A percentile compares a stretch with the other conserved stretches of the same genome.
Evolutionary conservation across 23 tunicate genomes (phyloP).

Genomic region (Styela clava): DNA sequence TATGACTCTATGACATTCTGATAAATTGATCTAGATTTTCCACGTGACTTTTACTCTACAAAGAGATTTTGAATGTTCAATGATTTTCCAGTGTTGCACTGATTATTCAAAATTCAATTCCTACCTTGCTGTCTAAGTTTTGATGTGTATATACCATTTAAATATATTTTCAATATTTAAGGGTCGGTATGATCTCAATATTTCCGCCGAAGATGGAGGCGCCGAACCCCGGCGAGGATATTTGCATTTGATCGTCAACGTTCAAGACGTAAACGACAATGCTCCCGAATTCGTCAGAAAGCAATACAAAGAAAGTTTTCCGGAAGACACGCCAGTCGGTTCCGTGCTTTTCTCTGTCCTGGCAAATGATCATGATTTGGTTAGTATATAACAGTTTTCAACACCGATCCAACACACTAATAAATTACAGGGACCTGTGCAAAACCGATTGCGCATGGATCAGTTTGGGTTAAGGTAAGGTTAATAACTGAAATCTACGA

Average conservation of each 20-base stretch:
- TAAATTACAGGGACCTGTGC: neutral
- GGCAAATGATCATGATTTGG: slow-evolving; percentile 76
- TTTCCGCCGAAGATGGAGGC: slow-evolving; percentile 85
- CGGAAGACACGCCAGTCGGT: slow-evolving; percentile 60
- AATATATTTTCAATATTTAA: too few relatives aligned
- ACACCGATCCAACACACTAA: neutral
- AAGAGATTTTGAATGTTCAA: too few relatives aligned
- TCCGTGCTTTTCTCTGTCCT: slow-evolving; percentile 42
- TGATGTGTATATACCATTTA: too few relatives aligned
- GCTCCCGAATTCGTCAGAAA: slow-evolving; percentile 60
- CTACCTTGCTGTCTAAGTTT: too few relatives aligned
- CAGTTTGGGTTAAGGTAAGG: too few relatives aligned
- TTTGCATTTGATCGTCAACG: slow-evolving; percentile 52
- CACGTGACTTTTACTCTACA: too few relatives aligned
- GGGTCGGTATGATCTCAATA: slow-evolving; percentile 58
- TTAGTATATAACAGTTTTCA: slow-evolving; percentile 22
- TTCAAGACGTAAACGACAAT: slow-evolving; percentile 86
- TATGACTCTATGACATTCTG: too few relatives aligned
- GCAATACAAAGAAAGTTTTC: slow-evolving; percentile 42
- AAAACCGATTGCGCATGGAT: too few relatives aligned
- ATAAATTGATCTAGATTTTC: too few relatives aligned
- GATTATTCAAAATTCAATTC: too few relatives aligned
- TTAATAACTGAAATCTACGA: too few relatives aligned
- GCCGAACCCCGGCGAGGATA: slow-evolving; percentile 49
- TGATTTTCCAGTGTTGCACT: too few relatives aligned